These are phyloP conservation scores for Uromys caudimaculatus DNA, from an alignment of 2,797 vertebrate genomes.

Conservation along the genomic window DNA sequence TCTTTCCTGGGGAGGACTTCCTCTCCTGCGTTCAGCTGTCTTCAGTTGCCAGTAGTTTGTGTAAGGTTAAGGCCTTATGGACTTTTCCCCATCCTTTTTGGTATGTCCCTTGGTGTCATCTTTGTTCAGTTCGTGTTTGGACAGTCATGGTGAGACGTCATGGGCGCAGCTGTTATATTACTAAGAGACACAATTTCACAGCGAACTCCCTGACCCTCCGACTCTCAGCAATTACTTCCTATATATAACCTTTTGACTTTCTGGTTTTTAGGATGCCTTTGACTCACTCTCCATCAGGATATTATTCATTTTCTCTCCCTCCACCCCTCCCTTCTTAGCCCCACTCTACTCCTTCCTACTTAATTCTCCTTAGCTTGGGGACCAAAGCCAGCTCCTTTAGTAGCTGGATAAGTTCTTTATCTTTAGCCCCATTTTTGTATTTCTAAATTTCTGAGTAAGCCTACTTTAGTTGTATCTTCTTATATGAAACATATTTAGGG, in stretches of 20 bases:
- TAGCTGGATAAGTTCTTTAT: not conserved
- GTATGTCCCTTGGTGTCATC: not conserved
- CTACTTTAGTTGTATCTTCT: not conserved
- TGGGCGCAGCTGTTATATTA: not conserved
- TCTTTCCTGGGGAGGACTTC: not conserved
- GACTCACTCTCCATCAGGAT: not conserved
- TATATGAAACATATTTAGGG: not conserved
- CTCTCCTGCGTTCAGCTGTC: not conserved
- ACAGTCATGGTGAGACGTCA: not conserved
- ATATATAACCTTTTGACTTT: not conserved
- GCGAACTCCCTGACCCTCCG: not conserved
- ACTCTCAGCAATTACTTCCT: not conserved
- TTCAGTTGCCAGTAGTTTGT: not conserved
- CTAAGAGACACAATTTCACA: too few relatives aligned
- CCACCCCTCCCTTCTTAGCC: too few relatives aligned
- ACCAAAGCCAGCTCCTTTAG: not conserved
- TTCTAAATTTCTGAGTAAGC: conserved; percentile 6
- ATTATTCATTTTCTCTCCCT: not conserved
- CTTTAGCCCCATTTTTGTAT: not conserved
- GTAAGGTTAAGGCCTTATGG: not conserved
- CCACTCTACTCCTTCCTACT: too few relatives aligned
- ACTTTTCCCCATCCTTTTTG: not conserved
- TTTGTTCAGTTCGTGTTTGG: not conserved
- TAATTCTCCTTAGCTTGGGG: not conserved
- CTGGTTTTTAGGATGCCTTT: not conserved